Conservation (phyloP, 2,797 vertebrate species). For the Trachurus trachurus region DNA sequence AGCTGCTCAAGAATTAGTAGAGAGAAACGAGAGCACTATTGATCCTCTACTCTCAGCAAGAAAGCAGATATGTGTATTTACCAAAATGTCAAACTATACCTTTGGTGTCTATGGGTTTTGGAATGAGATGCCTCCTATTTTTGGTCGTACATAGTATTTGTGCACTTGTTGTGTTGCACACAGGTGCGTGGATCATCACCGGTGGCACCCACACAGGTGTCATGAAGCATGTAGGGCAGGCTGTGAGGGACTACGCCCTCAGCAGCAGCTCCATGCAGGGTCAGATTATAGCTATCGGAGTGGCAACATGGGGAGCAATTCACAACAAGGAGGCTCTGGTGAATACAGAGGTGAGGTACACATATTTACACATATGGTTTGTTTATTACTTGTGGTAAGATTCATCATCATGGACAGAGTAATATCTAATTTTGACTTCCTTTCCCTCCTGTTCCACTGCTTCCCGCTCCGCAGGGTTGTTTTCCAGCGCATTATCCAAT, state of each 20-base stretch:
- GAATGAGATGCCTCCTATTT: not conserved
- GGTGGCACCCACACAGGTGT: conserved; percentile 95
- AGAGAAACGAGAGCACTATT: not conserved
- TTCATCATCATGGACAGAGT: not conserved
- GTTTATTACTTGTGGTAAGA: not conserved
- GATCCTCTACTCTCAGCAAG: not conserved
- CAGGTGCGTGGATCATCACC: conserved; percentile 98
- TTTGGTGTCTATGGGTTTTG: not conserved
- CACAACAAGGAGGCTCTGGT: conserved; percentile 90
- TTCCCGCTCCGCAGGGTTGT: conserved; percentile 82
- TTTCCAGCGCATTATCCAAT: conserved; percentile 91
- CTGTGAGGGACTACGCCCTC: conserved; percentile 90
- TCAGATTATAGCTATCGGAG: conserved; percentile 92
- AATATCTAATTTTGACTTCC: not conserved
- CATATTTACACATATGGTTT: not conserved
- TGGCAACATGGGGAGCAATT: conserved; percentile 94
- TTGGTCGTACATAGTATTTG: not conserved
- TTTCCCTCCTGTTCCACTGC: not conserved
- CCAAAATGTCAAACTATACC: not conserved
- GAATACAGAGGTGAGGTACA: conserved; percentile 65
- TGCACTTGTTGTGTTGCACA: not conserved
- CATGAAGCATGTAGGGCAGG: conserved; percentile 97
- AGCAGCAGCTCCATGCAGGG: conserved; percentile 86
- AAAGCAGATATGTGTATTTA: not conserved
- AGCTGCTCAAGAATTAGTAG: too few relatives aligned